Base-by-base conservation (phyloP, 2,888 invertebrate genomes). In the Dasypogon diadema region DNA sequence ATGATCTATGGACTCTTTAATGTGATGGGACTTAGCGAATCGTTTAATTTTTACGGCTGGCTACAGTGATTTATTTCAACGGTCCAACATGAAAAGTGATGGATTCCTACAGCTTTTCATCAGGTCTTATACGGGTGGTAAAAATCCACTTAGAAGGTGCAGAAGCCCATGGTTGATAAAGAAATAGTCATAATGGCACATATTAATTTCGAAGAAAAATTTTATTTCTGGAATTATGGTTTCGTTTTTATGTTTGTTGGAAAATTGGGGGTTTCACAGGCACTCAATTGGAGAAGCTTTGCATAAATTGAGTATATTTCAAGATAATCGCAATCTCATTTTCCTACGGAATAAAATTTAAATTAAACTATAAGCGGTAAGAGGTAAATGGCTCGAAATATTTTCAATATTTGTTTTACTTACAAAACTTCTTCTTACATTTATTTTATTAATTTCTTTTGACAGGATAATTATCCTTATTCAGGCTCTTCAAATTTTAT, bases 1-100 rank as follows among this genome's bases (percentile, higher is more conserved):
- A 60, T 60, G 60, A 60, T 60, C 60, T 60, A 60, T 60, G 21
- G 37, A 34, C 8, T 21, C 37, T 37, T 60, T 60, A 60, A 60
- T 60, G 42, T 34, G 42, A 1, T 37, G 21, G 42, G 18, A 60
- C 60, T 60, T 34, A 12, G 37, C 60, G 42, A 60, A 37, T 60
- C 60, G 37, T 60, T 34, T 37, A 60, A 60, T 60, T 60, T 30
- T 42, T 60, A 42, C 37, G 4, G 12, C 21, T 30, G 12, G 18
- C 60, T 16, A 37, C 60, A 37, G 60, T 60, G 60, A 60, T 60
- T 60, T 60, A 60, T 60, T 60, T 60, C 10, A 21, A 6, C 10
- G 21, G 60, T 18, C 60, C 37, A 37, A 30, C 30, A 30, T 5
- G 4, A 30, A 30, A 30, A 30, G 8, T 30, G 30, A 30, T 30